A percentile compares a stretch with the other conserved stretches of the same genome.
Evolutionary conservation across 2,888 invertebrate genomes (phyloP).

Genomic region (Esperia sulphurella): DNA sequence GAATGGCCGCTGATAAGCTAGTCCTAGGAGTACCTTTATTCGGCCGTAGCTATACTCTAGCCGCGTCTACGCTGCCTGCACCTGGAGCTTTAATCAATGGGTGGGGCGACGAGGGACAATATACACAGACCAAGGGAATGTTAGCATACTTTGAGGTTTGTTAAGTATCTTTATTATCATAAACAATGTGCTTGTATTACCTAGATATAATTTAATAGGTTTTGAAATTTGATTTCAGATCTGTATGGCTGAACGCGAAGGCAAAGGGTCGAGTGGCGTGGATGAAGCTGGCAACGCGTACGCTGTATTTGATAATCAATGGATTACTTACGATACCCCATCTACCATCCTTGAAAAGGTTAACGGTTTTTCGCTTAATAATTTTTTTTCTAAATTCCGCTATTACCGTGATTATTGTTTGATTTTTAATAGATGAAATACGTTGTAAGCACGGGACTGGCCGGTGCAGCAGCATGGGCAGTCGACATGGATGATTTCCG

Average conservation of each 20-base stretch:
- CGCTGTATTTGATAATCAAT: conserved; percentile 85
- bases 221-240: conserved; percentile 46
- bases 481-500: conserved; percentile 89
- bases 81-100: conserved; percentile 81
- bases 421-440: conserved; percentile 76
- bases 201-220: neutral
- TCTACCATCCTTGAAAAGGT: conserved; percentile 83
- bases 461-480: conserved; percentile 85
- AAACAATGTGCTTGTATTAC: neutral
- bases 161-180: neutral
- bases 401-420: too few species aligned
- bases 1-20: conserved; percentile 83
- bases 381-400: too few species aligned
- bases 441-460: conserved; percentile 80
- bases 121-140: conserved; percentile 83
- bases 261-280: conserved; percentile 70
- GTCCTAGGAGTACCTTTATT: conserved; percentile 86
- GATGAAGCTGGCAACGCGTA: conserved; percentile 84
- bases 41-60: conserved; percentile 85
- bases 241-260: conserved; percentile 78
- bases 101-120: conserved; percentile 82
- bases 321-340: conserved; percentile 89
- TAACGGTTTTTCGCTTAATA: conserved; percentile 12
- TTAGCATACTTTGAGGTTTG: conserved; percentile 86
- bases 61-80: conserved; percentile 67